Evolutionary conservation across 2,888 invertebrate species (phyloP), one percentile per base, ranked within the genome.

Genomic region (Eulithis prunata): DNA sequence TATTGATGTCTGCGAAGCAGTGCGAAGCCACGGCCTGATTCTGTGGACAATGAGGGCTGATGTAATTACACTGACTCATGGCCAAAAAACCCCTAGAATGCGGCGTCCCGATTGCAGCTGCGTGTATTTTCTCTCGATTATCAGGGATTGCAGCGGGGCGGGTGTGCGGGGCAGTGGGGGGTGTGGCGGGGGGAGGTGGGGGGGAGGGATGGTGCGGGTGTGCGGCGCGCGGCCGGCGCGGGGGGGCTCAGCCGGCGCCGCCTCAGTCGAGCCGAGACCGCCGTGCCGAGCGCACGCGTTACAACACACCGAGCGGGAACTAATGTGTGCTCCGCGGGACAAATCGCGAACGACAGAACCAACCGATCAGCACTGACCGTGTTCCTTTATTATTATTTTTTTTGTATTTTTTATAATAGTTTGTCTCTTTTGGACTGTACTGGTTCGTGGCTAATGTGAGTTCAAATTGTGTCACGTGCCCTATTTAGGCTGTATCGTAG

Each of bases 61-160:
- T 84, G 86, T 86, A 85, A 89, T 89, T 87, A 88, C 84, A 74
- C 86, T 89, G 89, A 90, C 78, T 90, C 91, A 89, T 85, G 79
- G 80, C 86, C 88, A 89, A 90, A 89, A 88, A 88, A 86, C 80
- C 84, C 79, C 79, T 78, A 81, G 79, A 83, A 88, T 89, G 90
- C 89, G 87, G 88, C 89, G 86, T 82, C 84, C 86, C 84, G 82
- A 87, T 88, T 91, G 91, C 91, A 90, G 83, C 88, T 89, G 84
- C 83, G 81, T 85, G 86, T 89, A 88, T 89, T 86, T 88, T 89
- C 90, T 89, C 90, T 85, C 88, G 89, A 90, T 91, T 87, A 90
- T 89, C 88, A 87, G 87, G 85, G 87, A 86, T 88, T 91, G 91
- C 91, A 90, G 87, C 85, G 80, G 81, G 83, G 81, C 28, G 65